These are phyloP conservation scores for Psophia crepitans DNA, from an alignment of 2,113 vertebrate genomes.

Conservation along the genomic window DNA sequence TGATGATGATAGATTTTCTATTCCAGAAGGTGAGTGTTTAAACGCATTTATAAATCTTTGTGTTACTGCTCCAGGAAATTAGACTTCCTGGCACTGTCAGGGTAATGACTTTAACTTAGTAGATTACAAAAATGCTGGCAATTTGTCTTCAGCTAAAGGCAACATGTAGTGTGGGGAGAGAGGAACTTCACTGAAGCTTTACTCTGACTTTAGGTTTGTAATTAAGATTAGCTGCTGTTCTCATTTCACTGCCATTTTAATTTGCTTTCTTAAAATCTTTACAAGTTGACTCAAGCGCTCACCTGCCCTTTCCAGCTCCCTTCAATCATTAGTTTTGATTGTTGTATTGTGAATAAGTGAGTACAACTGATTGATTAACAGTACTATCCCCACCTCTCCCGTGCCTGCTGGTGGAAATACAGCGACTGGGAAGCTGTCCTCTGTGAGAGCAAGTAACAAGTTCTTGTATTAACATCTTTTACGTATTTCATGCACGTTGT, in stretches of 20 bases:
- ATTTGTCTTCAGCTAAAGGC: slow-evolving; percentile 64
- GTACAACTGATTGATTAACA: slow-evolving; percentile 12
- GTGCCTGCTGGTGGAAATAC: background rate
- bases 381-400: background rate
- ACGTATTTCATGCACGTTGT: background rate
- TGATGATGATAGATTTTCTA: slow-evolving; percentile 47
- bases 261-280: slow-evolving; percentile 44
- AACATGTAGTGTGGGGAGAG: background rate
- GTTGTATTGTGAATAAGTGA: background rate
- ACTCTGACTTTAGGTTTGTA: slow-evolving; percentile 26
- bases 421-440: background rate
- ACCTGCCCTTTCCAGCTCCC: slow-evolving; percentile 22
- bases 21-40: slow-evolving; percentile 55
- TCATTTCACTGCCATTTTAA: background rate
- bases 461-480: background rate
- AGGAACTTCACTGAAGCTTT: background rate
- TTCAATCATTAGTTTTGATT: slow-evolving; percentile 50
- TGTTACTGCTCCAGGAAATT: slow-evolving; percentile 61
- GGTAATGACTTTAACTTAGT: slow-evolving; percentile 61
- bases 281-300: slow-evolving; percentile 25
- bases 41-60: slow-evolving; percentile 61
- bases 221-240: slow-evolving; percentile 45
- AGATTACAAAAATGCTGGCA: slow-evolving; percentile 56
- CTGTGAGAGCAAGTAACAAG: background rate
- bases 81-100: slow-evolving; percentile 61